phyloP scores from a whole-genome alignment of 2,888 invertebrate genomes.

The Piscicola geometra region DNA sequence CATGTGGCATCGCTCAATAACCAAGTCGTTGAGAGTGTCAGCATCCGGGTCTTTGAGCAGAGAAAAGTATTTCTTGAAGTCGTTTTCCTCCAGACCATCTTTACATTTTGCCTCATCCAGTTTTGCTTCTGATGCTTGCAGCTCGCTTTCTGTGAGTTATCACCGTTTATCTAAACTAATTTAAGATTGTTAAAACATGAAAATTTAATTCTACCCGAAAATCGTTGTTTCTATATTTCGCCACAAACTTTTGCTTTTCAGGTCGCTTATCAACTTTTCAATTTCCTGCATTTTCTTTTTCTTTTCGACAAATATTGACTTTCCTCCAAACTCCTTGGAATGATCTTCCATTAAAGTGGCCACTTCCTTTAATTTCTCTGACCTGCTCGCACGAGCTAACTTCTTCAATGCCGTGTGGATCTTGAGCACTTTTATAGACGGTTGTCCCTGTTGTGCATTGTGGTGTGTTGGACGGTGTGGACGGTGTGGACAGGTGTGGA shows the following conservation, averaged over 20 bases:
- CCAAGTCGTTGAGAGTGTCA: too few species aligned
- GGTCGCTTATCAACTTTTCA: background rate
- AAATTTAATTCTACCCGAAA: background rate
- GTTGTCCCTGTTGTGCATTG: slow-evolving; percentile 76
- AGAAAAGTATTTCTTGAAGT: too few species aligned
- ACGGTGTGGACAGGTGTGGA: too few species aligned
- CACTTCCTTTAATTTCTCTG: background rate
- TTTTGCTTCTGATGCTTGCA: too few species aligned
- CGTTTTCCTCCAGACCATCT: too few species aligned
- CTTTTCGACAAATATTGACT: background rate
- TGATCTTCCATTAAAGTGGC: background rate
- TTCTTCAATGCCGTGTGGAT: background rate
- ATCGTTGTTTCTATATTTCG: background rate
- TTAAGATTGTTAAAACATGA: too few species aligned
- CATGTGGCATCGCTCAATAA: too few species aligned
- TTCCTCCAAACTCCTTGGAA: background rate
- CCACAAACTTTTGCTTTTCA: background rate
- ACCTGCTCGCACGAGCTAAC: background rate
- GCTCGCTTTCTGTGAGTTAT: too few species aligned
- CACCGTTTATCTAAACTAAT: too few species aligned
- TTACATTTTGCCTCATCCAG: too few species aligned
- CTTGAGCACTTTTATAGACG: slow-evolving; percentile 68
- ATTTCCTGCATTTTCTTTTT: background rate
- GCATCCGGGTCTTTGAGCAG: too few species aligned
- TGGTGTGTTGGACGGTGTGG: too few species aligned